Percentiles rank a stretch among this genome's conserved stretches.
phyloP scores from a whole-genome alignment of 2,797 vertebrate genomes.

The Sitta carolinensis region DNA sequence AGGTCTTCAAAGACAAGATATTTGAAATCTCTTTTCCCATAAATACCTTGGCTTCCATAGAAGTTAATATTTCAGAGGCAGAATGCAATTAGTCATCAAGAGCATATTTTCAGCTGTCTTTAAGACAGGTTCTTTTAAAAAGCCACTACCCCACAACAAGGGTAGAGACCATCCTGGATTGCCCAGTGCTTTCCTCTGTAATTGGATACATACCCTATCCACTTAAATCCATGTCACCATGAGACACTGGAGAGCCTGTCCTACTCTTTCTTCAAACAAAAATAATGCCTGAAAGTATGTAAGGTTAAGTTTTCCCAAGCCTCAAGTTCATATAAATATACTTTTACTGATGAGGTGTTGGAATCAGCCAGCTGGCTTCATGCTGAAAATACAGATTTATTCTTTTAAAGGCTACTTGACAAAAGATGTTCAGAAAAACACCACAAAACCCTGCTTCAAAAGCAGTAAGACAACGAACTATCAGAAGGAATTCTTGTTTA shows the following conservation, averaged over 20 bases:
- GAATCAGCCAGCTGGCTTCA: neutral
- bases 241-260: neutral
- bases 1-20: neutral
- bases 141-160: neutral
- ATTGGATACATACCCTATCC: neutral
- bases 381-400: neutral
- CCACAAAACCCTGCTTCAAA: neutral
- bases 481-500: neutral
- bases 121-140: neutral
- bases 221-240: neutral
- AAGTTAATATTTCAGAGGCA: slow-evolving; percentile 21
- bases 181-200: neutral
- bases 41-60: neutral
- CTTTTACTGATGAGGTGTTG: neutral
- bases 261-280: neutral
- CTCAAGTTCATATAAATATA: neutral
- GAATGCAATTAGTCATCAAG: neutral
- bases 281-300: neutral
- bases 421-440: neutral
- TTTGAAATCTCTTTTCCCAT: neutral
- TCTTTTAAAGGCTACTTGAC: neutral
- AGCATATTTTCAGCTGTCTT: neutral
- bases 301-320: neutral
- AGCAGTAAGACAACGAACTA: neutral
- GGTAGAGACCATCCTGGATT: neutral